Percentiles rank a stretch among this genome's conserved stretches.
Conservation (phyloP, 1,140 invertebrate genomes). For the Palaemon carinicauda region DNA sequence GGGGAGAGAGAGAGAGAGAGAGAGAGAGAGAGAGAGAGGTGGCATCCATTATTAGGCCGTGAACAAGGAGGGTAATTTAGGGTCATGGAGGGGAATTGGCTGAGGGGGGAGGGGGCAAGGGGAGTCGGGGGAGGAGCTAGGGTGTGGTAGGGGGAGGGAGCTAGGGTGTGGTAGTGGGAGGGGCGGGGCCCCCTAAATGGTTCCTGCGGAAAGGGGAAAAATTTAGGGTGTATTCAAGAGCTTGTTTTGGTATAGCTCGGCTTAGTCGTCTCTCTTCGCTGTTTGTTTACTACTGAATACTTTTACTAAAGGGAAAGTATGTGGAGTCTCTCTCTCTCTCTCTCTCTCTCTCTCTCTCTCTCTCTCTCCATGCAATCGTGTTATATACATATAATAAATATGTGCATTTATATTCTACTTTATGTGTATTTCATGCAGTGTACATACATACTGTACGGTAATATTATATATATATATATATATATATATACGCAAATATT, state of each 20-base stretch:
- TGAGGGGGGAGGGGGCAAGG: too few relatives aligned
- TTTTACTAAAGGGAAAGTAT: too few relatives aligned
- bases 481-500: too few relatives aligned
- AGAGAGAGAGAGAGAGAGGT: background rate
- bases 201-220: too few relatives aligned
- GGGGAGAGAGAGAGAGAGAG: background rate
- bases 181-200: too few relatives aligned
- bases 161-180: background rate
- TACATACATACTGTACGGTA: too few relatives aligned
- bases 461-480: too few relatives aligned
- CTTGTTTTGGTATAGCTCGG: background rate
- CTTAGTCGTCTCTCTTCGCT: background rate
- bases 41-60: background rate
- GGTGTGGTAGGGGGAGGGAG: background rate
- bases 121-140: background rate
- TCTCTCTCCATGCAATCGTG: background rate
- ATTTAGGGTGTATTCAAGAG: background rate
- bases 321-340: background rate
- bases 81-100: too few relatives aligned
- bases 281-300: too few relatives aligned
- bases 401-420: too few relatives aligned
- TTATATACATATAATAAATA: too few relatives aligned
- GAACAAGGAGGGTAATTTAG: background rate
- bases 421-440: too few relatives aligned
- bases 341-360: slow-evolving; percentile 9